Evolutionary conservation across 2,888 invertebrate species (phyloP).

Genomic region (Entomobrya proxima): DNA sequence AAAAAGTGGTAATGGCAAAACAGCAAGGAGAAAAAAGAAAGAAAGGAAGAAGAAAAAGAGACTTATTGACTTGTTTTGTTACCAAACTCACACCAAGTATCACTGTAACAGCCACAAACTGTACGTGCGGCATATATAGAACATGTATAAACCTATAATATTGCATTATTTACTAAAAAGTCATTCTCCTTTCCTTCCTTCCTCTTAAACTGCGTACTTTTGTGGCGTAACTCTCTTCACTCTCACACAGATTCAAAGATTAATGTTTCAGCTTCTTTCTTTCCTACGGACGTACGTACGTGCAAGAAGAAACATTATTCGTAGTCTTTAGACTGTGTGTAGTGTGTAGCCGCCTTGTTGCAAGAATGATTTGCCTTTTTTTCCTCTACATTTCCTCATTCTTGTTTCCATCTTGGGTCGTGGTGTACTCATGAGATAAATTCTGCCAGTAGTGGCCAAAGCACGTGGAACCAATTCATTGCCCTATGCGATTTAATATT

Average conservation of each 20-base stretch:
- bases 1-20: neutral
- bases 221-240: neutral
- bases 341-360: neutral
- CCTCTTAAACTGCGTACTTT: neutral
- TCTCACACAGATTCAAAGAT: neutral
- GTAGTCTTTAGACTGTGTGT: too few species aligned
- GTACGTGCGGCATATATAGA: neutral
- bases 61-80: slow-evolving; percentile 39
- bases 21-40: neutral
- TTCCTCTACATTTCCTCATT: slow-evolving; percentile 58
- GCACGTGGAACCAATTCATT: slow-evolving; percentile 72
- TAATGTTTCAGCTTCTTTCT: neutral
- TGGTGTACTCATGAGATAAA: slow-evolving; percentile 52
- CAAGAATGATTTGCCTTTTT: slow-evolving; percentile 8
- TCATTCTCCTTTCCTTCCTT: neutral
- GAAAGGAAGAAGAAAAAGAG: neutral
- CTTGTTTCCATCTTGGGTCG: slow-evolving; percentile 52
- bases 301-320: neutral
- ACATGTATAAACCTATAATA: neutral
- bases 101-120: neutral
- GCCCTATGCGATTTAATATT: slow-evolving; percentile 56
- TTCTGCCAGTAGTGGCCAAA: slow-evolving; percentile 52
- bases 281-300: neutral
- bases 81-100: neutral
- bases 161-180: too few species aligned